phyloP scores from a whole-genome alignment of 1,140 invertebrate genomes.

The Meloidogyne chitwoodi region DNA sequence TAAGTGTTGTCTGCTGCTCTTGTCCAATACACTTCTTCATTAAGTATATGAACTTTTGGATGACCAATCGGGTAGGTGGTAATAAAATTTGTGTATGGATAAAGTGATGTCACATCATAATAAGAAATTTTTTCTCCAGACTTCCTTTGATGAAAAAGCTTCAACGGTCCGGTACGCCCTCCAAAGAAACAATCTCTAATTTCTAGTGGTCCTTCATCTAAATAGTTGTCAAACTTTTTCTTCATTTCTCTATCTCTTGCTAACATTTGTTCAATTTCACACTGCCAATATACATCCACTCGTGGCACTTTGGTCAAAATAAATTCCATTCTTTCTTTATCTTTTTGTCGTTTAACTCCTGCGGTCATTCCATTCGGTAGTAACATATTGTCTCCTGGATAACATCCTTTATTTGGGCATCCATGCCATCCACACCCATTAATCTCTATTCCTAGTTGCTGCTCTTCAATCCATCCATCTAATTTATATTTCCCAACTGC shows the following conservation, averaged over 20 bases:
- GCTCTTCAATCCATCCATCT: too few species aligned
- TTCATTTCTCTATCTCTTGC: too few species aligned
- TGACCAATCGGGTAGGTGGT: background rate
- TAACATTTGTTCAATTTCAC: too few species aligned
- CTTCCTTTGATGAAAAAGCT: background rate
- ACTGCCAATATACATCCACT: too few species aligned
- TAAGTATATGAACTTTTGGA: background rate
- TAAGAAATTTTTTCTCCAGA: slow-evolving; percentile 2
- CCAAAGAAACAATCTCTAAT: too few species aligned
- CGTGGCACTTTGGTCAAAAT: too few species aligned
- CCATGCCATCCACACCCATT: slow-evolving; percentile 6
- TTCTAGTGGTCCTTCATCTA: too few species aligned
- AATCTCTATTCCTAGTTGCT: too few species aligned
- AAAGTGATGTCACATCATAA: slow-evolving; percentile 2
- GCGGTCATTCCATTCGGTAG: background rate
- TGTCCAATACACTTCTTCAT: background rate
- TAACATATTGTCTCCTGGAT: background rate
- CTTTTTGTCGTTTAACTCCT: background rate
- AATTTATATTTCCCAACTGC: background rate
- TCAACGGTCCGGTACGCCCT: background rate
- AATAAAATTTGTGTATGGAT: slow-evolving; percentile 6
- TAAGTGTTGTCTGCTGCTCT: background rate
- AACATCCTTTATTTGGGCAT: background rate
- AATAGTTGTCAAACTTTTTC: too few species aligned
- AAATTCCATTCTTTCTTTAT: background rate